A percentile compares a stretch with the other conserved stretches of the same genome.
phyloP scores from a whole-genome alignment of 2,797 vertebrate species.

The Chrosomus eos region DNA sequence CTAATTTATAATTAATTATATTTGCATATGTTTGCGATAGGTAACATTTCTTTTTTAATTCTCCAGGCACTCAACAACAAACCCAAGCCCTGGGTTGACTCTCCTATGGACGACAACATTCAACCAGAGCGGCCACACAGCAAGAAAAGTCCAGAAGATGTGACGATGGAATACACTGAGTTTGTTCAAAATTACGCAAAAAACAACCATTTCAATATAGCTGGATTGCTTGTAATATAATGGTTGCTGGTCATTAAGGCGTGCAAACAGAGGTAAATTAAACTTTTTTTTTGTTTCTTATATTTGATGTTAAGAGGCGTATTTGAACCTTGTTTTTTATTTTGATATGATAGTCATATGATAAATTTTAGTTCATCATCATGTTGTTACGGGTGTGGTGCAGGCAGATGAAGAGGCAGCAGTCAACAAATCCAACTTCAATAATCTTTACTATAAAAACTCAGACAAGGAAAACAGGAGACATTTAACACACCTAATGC shows the following conservation, averaged over 20 bases:
- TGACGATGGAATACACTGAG: conserved; percentile 61
- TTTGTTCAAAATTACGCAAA: conserved; percentile 46
- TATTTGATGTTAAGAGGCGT: not conserved
- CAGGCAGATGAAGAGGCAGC: too few species aligned
- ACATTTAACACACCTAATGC: too few species aligned
- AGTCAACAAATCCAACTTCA: too few species aligned
- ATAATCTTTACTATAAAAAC: too few species aligned
- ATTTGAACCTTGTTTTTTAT: not conserved
- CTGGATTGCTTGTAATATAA: not conserved
- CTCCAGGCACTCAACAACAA: conserved; percentile 77
- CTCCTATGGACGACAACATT: conserved; percentile 79
- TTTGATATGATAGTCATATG: not conserved
- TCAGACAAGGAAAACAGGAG: too few species aligned
- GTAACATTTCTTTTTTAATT: not conserved
- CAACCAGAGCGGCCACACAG: conserved; percentile 54
- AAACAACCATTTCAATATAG: conserved; percentile 59
- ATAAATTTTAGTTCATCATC: not conserved
- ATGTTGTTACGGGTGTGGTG: too few species aligned
- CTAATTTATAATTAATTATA: not conserved
- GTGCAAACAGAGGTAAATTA: not conserved
- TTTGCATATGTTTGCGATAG: not conserved
- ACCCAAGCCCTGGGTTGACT: conserved; percentile 82
- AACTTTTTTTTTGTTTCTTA: not conserved
- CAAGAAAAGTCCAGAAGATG: conserved; percentile 65
- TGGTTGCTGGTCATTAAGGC: not conserved